Evolutionary conservation across 2,797 vertebrate species (phyloP).

Genomic region (Tarsius wallacei): DNA sequence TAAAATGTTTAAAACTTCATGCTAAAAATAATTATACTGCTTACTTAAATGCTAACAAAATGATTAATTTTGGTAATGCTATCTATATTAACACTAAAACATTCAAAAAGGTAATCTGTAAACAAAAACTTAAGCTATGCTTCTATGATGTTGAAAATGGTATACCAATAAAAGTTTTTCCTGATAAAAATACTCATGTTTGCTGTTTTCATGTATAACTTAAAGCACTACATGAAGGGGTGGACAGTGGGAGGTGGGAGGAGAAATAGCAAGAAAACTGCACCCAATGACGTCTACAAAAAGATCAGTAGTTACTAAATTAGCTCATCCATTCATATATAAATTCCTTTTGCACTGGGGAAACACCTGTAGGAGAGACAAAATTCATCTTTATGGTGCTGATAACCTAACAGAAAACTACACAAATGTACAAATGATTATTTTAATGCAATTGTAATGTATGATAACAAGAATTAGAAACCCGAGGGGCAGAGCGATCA

Average conservation of each 20-base stretch:
- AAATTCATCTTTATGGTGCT: not conserved
- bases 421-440: not conserved
- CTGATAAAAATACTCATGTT: not conserved
- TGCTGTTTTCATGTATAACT: slow-evolving; percentile 24
- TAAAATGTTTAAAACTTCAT: slow-evolving; percentile 47
- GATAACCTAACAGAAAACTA: not conserved
- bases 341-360: not conserved
- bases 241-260: not conserved
- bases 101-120: slow-evolving; percentile 31
- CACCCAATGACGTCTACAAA: not conserved
- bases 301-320: not conserved
- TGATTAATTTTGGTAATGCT: not conserved
- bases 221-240: not conserved
- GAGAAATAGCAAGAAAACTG: not conserved
- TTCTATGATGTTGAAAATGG: slow-evolving; percentile 30
- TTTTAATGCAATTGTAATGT: slow-evolving; percentile 5
- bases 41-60: slow-evolving; percentile 42
- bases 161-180: slow-evolving; percentile 32
- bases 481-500: not conserved
- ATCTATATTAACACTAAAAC: not conserved
- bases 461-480: slow-evolving; percentile 17
- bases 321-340: not conserved
- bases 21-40: not conserved
- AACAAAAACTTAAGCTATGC: slow-evolving; percentile 35
- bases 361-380: not conserved